Evolutionary conservation across 2,113 vertebrate genomes (phyloP).

Genomic region (Bos javanicus): DNA sequence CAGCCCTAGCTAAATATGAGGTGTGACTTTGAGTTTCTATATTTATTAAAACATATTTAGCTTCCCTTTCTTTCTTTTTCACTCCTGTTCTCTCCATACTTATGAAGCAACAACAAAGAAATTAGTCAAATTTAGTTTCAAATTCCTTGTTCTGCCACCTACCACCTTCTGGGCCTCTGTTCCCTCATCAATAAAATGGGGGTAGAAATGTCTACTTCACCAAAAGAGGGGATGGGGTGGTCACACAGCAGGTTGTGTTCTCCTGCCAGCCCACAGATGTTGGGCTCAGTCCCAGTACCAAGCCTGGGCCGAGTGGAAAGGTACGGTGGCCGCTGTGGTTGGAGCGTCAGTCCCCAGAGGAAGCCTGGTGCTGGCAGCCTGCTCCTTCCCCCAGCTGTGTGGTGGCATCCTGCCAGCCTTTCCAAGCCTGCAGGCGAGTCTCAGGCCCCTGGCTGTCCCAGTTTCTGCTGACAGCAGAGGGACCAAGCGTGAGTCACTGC

Average conservation of each 20-base stretch:
- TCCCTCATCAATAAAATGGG: constrained; percentile 4
- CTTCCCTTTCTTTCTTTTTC: constrained; percentile 10
- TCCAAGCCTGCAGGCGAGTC: background rate
- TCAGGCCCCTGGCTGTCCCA: constrained; percentile 48
- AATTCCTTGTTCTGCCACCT: background rate
- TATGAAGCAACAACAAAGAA: background rate
- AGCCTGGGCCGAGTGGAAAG: background rate
- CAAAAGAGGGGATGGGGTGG: background rate
- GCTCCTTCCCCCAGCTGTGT: background rate
- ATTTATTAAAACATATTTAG: constrained; percentile 45
- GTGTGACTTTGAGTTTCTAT: constrained; percentile 39
- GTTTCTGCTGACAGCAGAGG: constrained; percentile 52
- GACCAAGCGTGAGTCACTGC: background rate
- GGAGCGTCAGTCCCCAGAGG: background rate
- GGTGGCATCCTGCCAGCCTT: constrained; percentile 5
- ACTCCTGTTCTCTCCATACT: background rate
- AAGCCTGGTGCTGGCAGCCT: background rate
- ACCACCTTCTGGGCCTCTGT: background rate
- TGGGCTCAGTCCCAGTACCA: background rate
- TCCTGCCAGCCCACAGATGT: background rate
- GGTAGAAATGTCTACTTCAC: background rate
- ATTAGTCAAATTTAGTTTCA: background rate
- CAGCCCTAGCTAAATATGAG: background rate
- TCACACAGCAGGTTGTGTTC: background rate
- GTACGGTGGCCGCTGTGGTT: background rate